Evolutionary conservation across 1,140 invertebrate genomes (phyloP), one percentile per base, ranked within the genome.

Genomic region (Druon quercuslanigerum): DNA sequence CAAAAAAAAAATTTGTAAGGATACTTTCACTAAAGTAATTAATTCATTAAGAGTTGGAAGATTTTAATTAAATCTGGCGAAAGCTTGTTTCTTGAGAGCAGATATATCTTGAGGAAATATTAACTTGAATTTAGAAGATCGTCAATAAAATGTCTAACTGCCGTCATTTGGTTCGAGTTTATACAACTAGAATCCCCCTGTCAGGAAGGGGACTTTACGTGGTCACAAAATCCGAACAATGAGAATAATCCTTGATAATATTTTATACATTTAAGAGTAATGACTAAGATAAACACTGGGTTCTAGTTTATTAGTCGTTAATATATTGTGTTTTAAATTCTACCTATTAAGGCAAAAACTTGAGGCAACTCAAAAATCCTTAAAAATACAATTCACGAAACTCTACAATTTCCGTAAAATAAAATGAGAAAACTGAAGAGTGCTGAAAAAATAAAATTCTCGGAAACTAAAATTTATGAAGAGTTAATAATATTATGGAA

Each of bases 261-360:
- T 60, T 60, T 60, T 60, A 60, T 33, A 60, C 33, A 25, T 25
- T 25, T 25, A 60, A 33, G 12, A 60, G 33, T 60, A 25, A 71
- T 75, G 12, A 66, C 19, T 20, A 54, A 50, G 20, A 54, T 54
- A 78, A 73, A 78, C 73, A 79, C 72, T 56, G 50, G 33, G 1
- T 16, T 46, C n/a, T 50, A 82, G 76, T 87, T 86, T 86, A 87
- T 84, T 84, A 87, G 82, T 85, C 83, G 81, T 85, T 80, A 86
- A 86, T 83, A 76, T 79, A 74, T 81, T 60, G 51, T 77, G 71
- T 13, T 14, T 17, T 8, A 16, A 33, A 70, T 50, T 75, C 3
- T 40, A 16, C 51, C 7, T 11, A 46, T 46, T 33, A 25, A 73
- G 11, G 9, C 25, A 19, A n/a, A 20, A 73, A n/a, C 14, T 13